Evolutionary conservation across 2,797 vertebrate species (phyloP), one percentile per base, ranked within the genome.

Genomic region (Halcyon leucocephala): DNA sequence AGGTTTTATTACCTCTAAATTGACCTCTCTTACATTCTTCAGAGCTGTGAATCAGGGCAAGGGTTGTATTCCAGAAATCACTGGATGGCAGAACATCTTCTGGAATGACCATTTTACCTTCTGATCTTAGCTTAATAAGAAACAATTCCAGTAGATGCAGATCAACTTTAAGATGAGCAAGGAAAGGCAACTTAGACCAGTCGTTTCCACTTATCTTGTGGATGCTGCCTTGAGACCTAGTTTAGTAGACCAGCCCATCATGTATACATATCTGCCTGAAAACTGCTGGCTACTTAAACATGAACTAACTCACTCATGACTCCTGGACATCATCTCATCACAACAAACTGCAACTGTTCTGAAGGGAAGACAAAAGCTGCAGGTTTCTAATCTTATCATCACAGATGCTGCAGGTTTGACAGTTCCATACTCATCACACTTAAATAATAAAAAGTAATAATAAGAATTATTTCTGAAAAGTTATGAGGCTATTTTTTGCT

Each of bases 1-100:
- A 78, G 61, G 52, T 70, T 95, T 93, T 90, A 89, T 70, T 90
- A 79, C 57, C 74, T 88, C 69, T 78, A 90, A 94, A 94, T 48
- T 0, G 0, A 88, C 70, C 57, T 85, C 79, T 86, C 74, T 61
- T 73, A 66, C 46, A 74, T 82, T 94, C 76, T 74, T 82, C 62
- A 91, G 61, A 31, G 44, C 41, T 88, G 29, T 58, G 54, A 92
- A 85, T 86, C 46, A 88, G 82, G 69, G 84, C 84, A 83, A 78
- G 33, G 26, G 18, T 61, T 25, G 2, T 67, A 72, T 44, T 90
- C 67, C 41, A 89, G 83, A 88, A 88, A 55, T 82, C 51, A 69
- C 42, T 51, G 37, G 12, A n/a, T 88, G 54, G 65, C 42, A 95
- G 79, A 88, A 84, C 24, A 52, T 54, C 65, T 93, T 90, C 39